These are phyloP conservation scores for Agonopterix heracliana DNA, from an alignment of 2,888 invertebrate genomes.

Conservation along the genomic window DNA sequence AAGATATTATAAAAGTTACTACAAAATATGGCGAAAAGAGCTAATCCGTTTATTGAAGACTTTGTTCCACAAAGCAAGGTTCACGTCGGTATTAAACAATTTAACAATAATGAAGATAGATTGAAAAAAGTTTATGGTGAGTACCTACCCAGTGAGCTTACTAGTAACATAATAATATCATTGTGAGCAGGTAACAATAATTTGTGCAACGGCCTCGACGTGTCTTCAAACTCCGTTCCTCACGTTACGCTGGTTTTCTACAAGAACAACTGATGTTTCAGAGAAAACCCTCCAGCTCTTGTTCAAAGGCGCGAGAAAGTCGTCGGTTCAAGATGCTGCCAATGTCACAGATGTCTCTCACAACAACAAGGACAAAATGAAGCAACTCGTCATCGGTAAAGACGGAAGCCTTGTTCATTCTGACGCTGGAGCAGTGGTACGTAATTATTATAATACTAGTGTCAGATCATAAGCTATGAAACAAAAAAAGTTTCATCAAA, in stretches of 20 bases:
- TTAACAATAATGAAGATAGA: constrained; percentile 59
- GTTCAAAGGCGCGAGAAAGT: constrained; percentile 54
- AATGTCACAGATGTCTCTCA: constrained; percentile 13
- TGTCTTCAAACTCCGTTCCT: too few relatives aligned
- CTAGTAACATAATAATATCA: not conserved
- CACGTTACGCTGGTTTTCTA: not conserved
- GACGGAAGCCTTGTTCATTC: constrained; percentile 45
- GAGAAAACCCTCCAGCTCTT: constrained; percentile 58
- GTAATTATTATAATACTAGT: too few relatives aligned
- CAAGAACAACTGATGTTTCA: constrained; percentile 20
- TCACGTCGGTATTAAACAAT: constrained; percentile 57
- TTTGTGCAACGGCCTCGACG: not conserved
- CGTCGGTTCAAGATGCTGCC: constrained; percentile 14
- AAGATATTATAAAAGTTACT: too few relatives aligned
- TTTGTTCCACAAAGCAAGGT: constrained; percentile 63
- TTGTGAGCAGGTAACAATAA: not conserved
- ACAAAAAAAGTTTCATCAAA: too few relatives aligned
- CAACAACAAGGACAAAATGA: constrained; percentile 44
- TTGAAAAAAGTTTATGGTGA: constrained; percentile 61
- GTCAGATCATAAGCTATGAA: too few relatives aligned
- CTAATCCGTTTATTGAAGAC: constrained; percentile 61
- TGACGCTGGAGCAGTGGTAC: constrained; percentile 40
- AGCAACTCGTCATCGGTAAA: constrained; percentile 56
- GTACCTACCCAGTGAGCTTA: constrained; percentile 3
- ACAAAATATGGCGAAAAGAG: constrained; percentile 51